Base-by-base conservation (phyloP, 92 coral and sea anemone species). In the Parazoanthus swiftii region DNA sequence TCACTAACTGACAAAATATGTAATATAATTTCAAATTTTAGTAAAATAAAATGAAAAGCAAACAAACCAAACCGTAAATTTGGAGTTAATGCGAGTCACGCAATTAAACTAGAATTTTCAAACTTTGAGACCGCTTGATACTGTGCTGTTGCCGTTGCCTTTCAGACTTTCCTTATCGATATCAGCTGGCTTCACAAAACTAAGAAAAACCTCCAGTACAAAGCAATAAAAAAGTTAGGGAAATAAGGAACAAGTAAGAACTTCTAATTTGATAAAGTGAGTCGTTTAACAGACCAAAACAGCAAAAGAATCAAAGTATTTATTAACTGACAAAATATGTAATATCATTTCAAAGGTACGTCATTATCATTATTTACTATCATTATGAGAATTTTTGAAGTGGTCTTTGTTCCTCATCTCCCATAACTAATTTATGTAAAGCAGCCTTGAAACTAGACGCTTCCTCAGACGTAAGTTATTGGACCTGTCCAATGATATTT, bases 121-220 rank as follows among this genome's bases (percentile, higher is more conserved):
- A 68, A 68, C 74, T 68, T 68, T 68, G 74, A 68, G 74, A 68
- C 74, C 29, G 74, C 74, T 68, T 68, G 74, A 68, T 68, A 68
- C 74, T 68, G 74, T 68, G 74, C 74, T 68, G 29, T 68, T 68
- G 74, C 74, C 74, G 74, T 68, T 68, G 74, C 74, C 74, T 68
- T 68, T 68, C 29, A 68, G 29, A 68, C 74, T 68, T 68, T 68
- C 29, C 74, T 68, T 68, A 68, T 3, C 74, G 74, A 68, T 68
- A 68, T 68, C 74, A 68, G 74, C 29, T 68, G 74, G 74, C 29
- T 68, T 68, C 74, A 68, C 74, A 68, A 0, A 68, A 68, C 74
- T 68, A 68, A 68, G 74, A 68, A 68, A 68, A 68, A 68, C 29
- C 74, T 3, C 74, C 26, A 68, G 74, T 68, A 68, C 74, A 68